Percentiles rank a stretch among this genome's conserved stretches.
Evolutionary conservation across 2,797 vertebrate species (phyloP).

Genomic region (Macropus fuliginosus): DNA sequence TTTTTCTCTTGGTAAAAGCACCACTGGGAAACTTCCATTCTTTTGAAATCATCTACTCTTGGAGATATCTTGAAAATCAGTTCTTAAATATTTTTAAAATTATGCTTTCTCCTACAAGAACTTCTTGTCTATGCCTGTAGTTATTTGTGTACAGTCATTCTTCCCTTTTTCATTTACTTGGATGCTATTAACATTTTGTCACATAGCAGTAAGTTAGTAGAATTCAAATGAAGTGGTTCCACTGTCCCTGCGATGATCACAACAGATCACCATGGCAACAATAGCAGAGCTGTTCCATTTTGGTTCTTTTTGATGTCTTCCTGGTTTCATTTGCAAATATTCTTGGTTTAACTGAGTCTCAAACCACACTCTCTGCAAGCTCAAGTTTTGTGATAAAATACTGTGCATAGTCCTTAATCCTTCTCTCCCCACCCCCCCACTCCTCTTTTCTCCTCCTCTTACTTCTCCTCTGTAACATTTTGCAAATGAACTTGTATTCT

Average conservation of each 20-base stretch:
- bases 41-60: not conserved
- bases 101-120: not conserved
- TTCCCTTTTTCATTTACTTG: not conserved
- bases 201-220: not conserved
- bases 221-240: not conserved
- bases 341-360: not conserved
- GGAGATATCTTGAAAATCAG: not conserved
- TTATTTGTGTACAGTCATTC: not conserved
- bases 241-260: not conserved
- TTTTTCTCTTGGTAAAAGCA: not conserved
- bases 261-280: not conserved
- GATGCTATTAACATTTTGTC: not conserved
- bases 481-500: not conserved
- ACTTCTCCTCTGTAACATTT: not conserved
- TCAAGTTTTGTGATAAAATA: not conserved
- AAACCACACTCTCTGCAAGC: not conserved
- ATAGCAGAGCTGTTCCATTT: not conserved
- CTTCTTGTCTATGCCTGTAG: not conserved
- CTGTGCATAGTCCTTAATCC: not conserved
- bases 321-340: not conserved
- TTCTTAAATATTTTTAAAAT: not conserved
- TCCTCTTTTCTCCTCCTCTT: not conserved
- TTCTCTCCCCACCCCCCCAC: not conserved
- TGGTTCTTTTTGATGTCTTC: not conserved
- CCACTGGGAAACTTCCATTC: not conserved